A percentile compares a stretch with the other conserved stretches of the same genome.
Evolutionary conservation across 1,140 invertebrate genomes (phyloP).

Genomic region (Euwallacea fornicatus): DNA sequence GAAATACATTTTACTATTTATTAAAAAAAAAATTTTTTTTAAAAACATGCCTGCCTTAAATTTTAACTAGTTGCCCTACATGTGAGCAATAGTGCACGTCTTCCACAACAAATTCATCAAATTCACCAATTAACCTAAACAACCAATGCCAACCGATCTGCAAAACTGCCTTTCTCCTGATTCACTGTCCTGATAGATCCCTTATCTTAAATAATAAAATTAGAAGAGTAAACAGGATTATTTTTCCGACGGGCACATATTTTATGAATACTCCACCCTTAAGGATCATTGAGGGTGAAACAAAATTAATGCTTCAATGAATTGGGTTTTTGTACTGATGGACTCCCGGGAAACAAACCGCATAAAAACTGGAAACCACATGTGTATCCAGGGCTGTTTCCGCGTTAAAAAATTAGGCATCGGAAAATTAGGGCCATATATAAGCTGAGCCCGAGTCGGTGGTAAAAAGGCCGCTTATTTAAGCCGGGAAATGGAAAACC

Average conservation of each 20-base stretch:
- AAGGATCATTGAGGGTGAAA: neutral
- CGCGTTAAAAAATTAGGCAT: constrained; percentile 29
- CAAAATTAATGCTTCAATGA: neutral
- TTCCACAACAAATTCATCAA: too few relatives aligned
- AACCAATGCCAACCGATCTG: too few relatives aligned
- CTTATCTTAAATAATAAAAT: neutral
- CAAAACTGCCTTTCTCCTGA: too few relatives aligned
- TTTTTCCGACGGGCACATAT: neutral
- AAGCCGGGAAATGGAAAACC: constrained; percentile 34
- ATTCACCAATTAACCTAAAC: too few relatives aligned
- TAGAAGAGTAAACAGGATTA: neutral
- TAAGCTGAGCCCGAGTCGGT: constrained; percentile 14
- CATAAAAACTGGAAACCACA: neutral
- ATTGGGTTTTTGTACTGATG: too few relatives aligned
- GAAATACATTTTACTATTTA: too few relatives aligned
- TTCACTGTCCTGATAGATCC: neutral
- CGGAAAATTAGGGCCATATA: constrained; percentile 35
- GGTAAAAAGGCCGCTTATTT: constrained; percentile 30
- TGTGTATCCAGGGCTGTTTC: constrained; percentile 14
- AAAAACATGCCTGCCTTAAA: too few relatives aligned
- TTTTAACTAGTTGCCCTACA: too few relatives aligned
- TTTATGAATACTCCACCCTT: neutral
- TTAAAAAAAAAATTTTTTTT: too few relatives aligned
- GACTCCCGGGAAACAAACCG: too few relatives aligned
- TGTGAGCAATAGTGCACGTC: too few relatives aligned